Evolutionary conservation across 2,113 vertebrate genomes (phyloP).

Genomic region (Cryptotis parvus): DNA sequence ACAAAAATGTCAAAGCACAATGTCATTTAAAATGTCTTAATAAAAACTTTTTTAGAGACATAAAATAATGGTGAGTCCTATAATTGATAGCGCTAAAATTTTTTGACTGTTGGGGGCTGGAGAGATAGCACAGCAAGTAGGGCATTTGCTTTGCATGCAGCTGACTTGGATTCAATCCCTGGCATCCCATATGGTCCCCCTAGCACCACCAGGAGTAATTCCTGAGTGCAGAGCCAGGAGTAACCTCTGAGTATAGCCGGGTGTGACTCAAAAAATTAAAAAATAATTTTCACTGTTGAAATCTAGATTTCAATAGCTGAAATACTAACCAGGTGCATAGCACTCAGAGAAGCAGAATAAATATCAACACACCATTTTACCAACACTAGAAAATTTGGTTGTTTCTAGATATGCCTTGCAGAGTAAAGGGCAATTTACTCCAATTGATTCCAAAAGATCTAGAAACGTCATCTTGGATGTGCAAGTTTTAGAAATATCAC

Average conservation of each 20-base stretch:
- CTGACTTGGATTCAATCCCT: too few relatives aligned
- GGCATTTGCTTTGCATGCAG: too few relatives aligned
- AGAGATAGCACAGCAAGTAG: too few relatives aligned
- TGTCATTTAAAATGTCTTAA: neutral
- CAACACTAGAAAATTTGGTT: neutral
- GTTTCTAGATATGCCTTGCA: neutral
- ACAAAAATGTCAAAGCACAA: conserved; percentile 19
- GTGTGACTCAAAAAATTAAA: too few relatives aligned
- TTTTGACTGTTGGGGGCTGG: too few relatives aligned
- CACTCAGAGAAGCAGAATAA: neutral
- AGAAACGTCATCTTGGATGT: conserved; percentile 14
- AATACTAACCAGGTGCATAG: neutral
- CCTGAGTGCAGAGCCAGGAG: too few relatives aligned
- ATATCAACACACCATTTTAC: neutral
- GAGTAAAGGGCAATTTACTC: too few relatives aligned
- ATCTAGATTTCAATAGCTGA: too few relatives aligned
- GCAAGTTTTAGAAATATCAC: neutral
- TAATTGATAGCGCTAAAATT: neutral
- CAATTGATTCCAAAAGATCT: neutral
- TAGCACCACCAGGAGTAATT: too few relatives aligned
- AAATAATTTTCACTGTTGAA: neutral
- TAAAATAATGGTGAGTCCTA: conserved; percentile 7
- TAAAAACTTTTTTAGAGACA: neutral
- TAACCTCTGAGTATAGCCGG: too few relatives aligned
- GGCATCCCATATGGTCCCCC: too few relatives aligned